Evolutionary conservation across 2,113 vertebrate genomes (phyloP).

Genomic region (Talpa occidentalis): DNA sequence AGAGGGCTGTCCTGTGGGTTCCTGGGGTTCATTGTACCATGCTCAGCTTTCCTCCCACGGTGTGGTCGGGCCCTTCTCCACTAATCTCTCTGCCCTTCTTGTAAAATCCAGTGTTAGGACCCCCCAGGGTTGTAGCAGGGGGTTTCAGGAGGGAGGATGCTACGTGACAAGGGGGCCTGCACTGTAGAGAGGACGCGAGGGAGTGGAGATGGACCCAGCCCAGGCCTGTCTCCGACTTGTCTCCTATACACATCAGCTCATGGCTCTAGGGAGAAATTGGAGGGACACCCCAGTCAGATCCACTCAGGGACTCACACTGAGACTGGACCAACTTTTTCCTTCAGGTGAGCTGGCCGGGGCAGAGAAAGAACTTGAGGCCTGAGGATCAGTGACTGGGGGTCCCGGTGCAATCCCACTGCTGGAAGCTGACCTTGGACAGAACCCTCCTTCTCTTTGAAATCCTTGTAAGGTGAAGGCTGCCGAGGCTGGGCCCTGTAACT

Average conservation of each 20-base stretch:
- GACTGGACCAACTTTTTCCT: neutral
- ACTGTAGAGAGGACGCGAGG: no score
- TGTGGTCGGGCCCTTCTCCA: neutral
- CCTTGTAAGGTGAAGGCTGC: neutral
- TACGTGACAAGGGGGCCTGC: neutral
- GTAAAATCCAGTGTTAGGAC: neutral
- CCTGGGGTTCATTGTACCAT: neutral
- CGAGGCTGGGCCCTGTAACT: neutral
- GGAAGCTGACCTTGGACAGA: no score
- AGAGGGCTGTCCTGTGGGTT: rapidly evolving
- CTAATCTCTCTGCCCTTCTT: neutral
- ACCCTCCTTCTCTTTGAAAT: neutral
- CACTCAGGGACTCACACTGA: neutral
- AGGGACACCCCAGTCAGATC: neutral
- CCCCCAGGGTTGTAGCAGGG: rapidly evolving
- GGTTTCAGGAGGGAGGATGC: neutral
- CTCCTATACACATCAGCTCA: no score
- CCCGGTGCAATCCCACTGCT: neutral
- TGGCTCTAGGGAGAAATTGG: neutral
- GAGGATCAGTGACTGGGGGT: neutral
- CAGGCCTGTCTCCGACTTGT: no score
- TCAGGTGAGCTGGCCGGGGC: neutral
- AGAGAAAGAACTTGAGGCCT: neutral
- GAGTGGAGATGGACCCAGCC: neutral
- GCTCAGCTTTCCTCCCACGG: neutral